Conservation (phyloP, 2,797 vertebrate species). For the Hydrolagus colliei region DNA sequence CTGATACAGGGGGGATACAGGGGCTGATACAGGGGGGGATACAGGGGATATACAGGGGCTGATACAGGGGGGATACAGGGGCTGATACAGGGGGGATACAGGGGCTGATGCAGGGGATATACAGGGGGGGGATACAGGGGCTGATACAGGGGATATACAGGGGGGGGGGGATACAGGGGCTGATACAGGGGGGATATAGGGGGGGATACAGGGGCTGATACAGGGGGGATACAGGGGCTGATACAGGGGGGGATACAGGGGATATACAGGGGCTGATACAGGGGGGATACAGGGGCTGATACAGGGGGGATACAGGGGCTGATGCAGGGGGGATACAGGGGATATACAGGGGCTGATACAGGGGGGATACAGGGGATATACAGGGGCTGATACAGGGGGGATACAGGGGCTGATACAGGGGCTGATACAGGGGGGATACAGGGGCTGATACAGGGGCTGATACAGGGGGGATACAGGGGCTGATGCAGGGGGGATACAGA, state of each 20-base stretch:
- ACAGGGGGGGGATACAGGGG: too few relatives aligned
- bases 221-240: too few relatives aligned
- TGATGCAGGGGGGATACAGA: too few relatives aligned
- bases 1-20: not conserved
- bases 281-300: not conserved
- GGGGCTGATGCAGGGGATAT: not conserved
- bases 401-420: not conserved
- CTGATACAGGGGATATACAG: too few relatives aligned
- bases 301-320: not conserved
- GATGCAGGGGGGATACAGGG: too few relatives aligned
- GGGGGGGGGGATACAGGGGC: too few relatives aligned
- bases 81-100: not conserved
- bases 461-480: too few relatives aligned
- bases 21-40: not conserved
- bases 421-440: too few relatives aligned
- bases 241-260: too few relatives aligned
- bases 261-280: not conserved
- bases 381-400: not conserved
- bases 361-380: not conserved
- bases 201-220: too few relatives aligned
- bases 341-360: not conserved
- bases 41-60: not conserved
- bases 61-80: not conserved
- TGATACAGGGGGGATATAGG: not conserved
- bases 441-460: too few relatives aligned